Evolutionary conservation across 2,113 vertebrate species (phyloP), one percentile per base, ranked within the genome.

Genomic region (Zootoca vivipara): DNA sequence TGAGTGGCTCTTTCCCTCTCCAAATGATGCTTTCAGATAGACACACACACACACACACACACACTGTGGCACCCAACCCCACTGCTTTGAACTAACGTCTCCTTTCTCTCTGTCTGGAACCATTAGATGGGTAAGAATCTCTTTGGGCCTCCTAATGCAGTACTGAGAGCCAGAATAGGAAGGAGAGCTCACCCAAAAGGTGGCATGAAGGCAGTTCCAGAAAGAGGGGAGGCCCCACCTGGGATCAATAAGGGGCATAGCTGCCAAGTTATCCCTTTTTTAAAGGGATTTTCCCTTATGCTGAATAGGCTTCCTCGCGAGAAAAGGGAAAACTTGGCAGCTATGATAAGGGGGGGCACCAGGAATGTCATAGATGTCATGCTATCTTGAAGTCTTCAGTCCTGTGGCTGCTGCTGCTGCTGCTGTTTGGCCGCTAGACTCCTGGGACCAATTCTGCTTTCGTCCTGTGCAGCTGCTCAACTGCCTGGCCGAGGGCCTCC

Each of bases 401-500:
- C 20, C 33, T 33, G 13, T 3, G 30, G 30, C 52, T 33, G 6
- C 46, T 26, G 16, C n/a, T 20, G n/a, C 13, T 28, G 28, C 30
- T 7, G 13, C 40, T 69, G 20, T 56, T 52, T 78, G 38, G n/a
- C 24, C n/a, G 3, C 33, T 15, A 56, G 13, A 12, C 2, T 64
- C 33, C 78, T 62, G 2, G 46, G 24, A 69, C 15, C 18, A 12
- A 18, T 85, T 84, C 62, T 64, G 38, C 82, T 80, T 52, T 58
- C 46, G 0, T 62, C 38, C 91, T 13, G 1, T 88, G 58, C 92
- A 99, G 99, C 97, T 99, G 85, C 97, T 99, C 78, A 94, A 82
- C 94, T 98, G 98, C 91, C 95, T 99, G 97, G 98, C 96, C 0
- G 97, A 99, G 93, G 99, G 99, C 94, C 95, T 99, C 93, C 97